Evolutionary conservation across 2,888 invertebrate genomes (phyloP), one percentile per base, ranked within the genome.

Genomic region (Eupithecia exiguata): DNA sequence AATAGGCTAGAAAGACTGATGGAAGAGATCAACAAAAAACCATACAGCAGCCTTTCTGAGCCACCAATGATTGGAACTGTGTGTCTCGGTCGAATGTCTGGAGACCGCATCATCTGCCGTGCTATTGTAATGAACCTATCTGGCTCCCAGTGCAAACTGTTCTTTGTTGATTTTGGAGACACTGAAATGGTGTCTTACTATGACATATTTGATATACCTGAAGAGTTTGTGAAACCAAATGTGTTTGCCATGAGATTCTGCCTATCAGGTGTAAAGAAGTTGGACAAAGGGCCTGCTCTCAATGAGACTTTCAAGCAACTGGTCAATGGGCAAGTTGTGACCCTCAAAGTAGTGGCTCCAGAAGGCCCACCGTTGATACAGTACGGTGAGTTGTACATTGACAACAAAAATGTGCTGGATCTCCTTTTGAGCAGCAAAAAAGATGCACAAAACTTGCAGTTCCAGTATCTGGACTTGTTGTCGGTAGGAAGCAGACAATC

Each of bases 161-260:
- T 96, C 84, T 97, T 97, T 87, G 97, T 97, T 43, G 97, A 97
- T 88, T 97, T 96, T 87, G 97, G 97, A 40, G 97, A 97, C 84
- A 96, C 96, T 9, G 97, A 97, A 90, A 92, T 96, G 83, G 95
- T 97, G 16, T 95, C 96, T 0, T 96, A 96, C 77, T 95, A 96
- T 79, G 96, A 97, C 80, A 95, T 98, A 68, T 97, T 95, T 88
- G 96, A 97, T 86, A 96, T 97, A 80, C 97, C 97, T 0, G 95
- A 96, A 74, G 96, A 96, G 83, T 96, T 96, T 88, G 95, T 97
- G 2, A 95, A 96, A 74, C 96, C 96, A 0, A 96, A 96, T 92
- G 96, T 97, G 7, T 96, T 97, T 94, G 97, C 97, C 0, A 95
- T 97, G 87, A 95, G 97, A 81, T 97, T 97, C 82, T 96, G 96